These are phyloP conservation scores for Phainopepla nitens DNA, from an alignment of 2,113 vertebrate species.

Conservation along the genomic window DNA sequence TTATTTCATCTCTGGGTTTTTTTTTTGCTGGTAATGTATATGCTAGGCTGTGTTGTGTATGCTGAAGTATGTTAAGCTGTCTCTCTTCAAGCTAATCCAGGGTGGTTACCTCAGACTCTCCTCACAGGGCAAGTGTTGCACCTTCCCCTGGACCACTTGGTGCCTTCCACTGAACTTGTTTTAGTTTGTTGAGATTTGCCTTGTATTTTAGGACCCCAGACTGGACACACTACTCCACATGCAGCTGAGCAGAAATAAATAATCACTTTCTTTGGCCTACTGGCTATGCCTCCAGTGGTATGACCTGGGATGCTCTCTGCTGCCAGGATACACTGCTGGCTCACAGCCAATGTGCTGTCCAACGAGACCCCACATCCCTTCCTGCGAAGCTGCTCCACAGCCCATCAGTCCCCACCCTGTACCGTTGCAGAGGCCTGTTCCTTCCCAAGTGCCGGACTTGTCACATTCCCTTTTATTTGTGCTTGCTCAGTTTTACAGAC, in stretches of 20 bases:
- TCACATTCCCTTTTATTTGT: not conserved
- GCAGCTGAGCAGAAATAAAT: not conserved
- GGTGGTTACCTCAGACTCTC: not conserved
- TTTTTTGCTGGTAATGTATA: not conserved
- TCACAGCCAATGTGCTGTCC: not conserved
- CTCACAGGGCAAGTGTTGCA: not conserved
- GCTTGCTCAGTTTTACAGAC: not conserved
- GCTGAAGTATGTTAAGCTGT: not conserved
- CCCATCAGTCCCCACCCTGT: not conserved
- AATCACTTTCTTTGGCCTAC: not conserved
- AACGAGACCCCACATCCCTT: not conserved
- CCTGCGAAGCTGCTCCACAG: not conserved
- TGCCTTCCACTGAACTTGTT: not conserved
- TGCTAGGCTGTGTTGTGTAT: not conserved
- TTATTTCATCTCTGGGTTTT: not conserved
- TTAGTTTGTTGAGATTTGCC: not conserved
- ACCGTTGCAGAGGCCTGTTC: not conserved
- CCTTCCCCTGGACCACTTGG: not conserved
- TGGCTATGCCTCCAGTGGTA: not conserved
- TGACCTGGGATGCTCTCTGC: not conserved
- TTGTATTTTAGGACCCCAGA: not conserved
- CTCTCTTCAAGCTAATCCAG: not conserved
- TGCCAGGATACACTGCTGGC: not conserved
- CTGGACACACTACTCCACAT: accelerated
- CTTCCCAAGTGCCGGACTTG: not conserved